A percentile compares a stretch with the other conserved stretches of the same genome.
Evolutionary conservation across 2,113 vertebrate species (phyloP).

Genomic region (Heterotilapia buettikoferi): DNA sequence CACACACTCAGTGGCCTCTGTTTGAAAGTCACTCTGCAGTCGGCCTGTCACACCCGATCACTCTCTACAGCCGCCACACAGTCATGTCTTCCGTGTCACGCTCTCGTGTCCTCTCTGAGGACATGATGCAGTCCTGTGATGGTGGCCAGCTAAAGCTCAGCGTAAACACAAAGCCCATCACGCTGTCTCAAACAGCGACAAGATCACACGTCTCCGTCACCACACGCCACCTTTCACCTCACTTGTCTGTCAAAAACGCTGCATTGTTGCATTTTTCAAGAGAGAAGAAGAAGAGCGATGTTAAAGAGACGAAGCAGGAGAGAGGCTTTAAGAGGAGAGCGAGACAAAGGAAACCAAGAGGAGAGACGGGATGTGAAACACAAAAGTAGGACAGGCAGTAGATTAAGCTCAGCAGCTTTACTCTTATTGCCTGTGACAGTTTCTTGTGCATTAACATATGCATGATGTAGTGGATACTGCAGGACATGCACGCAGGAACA

Average conservation of each 20-base stretch:
- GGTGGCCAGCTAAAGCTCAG: neutral
- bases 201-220: neutral
- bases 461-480: conserved; percentile 14
- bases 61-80: neutral
- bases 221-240: neutral
- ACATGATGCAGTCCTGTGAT: neutral
- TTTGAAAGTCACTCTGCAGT: conserved; percentile 30
- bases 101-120: neutral
- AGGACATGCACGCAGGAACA: neutral
- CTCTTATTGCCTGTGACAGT: conserved; percentile 23
- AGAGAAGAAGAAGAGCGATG: neutral
- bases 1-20: conserved; percentile 2
- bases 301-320: neutral
- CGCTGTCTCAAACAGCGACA: neutral
- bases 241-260: neutral
- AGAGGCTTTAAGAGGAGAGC: neutral
- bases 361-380: neutral
- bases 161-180: neutral
- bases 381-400: conserved; percentile 18
- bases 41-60: conserved; percentile 14
- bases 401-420: conserved; percentile 20
- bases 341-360: neutral
- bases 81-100: neutral
- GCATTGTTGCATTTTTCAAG: neutral
- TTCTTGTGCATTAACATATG: conserved; percentile 33